Conservation (phyloP, 2,888 invertebrate genomes). For the Brachypterus glaber region DNA sequence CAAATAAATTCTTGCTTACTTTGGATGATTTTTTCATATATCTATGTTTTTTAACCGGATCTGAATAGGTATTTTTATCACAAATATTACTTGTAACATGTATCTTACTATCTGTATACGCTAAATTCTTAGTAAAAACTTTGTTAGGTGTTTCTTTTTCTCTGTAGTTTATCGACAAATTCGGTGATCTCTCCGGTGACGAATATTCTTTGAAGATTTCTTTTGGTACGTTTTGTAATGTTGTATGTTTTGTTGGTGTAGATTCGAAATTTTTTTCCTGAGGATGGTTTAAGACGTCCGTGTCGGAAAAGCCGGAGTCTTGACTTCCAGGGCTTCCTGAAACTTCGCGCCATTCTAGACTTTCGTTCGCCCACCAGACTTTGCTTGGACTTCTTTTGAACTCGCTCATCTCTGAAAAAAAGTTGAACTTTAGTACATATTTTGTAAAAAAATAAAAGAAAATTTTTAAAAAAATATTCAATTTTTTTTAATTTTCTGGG, state of each 20-base stretch:
- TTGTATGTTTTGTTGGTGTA: constrained; percentile 13
- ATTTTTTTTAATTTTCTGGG: no score
- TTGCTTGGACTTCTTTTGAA: constrained; percentile 59
- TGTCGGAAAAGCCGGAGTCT: constrained; percentile 67
- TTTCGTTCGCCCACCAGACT: constrained; percentile 53
- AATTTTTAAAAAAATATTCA: no score
- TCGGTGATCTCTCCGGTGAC: constrained; percentile 20
- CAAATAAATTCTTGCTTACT: constrained; percentile 37
- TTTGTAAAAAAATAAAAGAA: no score
- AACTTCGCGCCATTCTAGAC: constrained; percentile 40
- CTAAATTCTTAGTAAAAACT: constrained; percentile 13
- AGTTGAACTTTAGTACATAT: no score
- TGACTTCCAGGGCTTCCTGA: constrained; percentile 61
- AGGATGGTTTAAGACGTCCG: constrained; percentile 47
- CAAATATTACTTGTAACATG: constrained; percentile 11
- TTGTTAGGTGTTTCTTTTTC: constrained; percentile 36
- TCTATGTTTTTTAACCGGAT: constrained; percentile 23
- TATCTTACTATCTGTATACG: constrained; percentile 21
- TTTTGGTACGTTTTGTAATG: constrained; percentile 22
- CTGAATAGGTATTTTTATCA: constrained; percentile 17
- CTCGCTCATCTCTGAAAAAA: no score
- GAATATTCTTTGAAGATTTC: constrained; percentile 31
- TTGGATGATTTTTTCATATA: constrained; percentile 31
- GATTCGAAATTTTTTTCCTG: constrained; percentile 41
- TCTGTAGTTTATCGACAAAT: constrained; percentile 38